Percentiles rank a stretch among this genome's conserved stretches.
phyloP scores from a whole-genome alignment of 2,113 vertebrate genomes.

The Rhegmatorhina hoffmannsi region DNA sequence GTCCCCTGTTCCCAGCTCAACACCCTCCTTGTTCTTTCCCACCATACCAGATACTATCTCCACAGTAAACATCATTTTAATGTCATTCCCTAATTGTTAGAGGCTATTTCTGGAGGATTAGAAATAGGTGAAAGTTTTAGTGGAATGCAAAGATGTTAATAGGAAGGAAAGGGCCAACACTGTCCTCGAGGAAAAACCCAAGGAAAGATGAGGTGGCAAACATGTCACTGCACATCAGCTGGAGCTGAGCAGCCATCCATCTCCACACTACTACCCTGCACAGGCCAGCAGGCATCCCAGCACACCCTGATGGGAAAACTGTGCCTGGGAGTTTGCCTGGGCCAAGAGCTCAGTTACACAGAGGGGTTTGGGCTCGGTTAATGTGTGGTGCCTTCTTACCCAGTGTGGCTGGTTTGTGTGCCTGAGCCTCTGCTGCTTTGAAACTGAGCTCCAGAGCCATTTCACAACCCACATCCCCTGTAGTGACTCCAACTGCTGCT shows the following conservation, averaged over 20 bases:
- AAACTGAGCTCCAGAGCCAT: neutral
- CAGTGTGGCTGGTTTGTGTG: accelerated
- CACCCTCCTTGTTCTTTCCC: neutral
- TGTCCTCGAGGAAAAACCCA: neutral
- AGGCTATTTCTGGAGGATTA: neutral
- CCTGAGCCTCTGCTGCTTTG: neutral
- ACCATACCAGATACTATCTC: neutral
- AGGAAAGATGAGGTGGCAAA: neutral
- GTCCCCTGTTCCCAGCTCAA: neutral
- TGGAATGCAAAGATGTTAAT: neutral
- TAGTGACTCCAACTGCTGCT: accelerated
- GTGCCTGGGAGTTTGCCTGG: accelerated
- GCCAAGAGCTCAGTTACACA: neutral
- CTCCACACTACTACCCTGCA: neutral
- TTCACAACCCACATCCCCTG: neutral
- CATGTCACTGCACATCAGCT: accelerated
- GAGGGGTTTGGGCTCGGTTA: accelerated
- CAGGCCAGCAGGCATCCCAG: neutral
- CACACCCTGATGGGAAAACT: neutral
- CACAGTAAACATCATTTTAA: neutral
- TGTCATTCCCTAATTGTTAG: neutral
- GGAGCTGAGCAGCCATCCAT: neutral
- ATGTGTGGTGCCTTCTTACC: neutral
- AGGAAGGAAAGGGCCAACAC: neutral
- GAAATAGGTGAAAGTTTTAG: neutral